Evolutionary conservation across 2,888 invertebrate species (phyloP).

Genomic region (Tinea pellionella): DNA sequence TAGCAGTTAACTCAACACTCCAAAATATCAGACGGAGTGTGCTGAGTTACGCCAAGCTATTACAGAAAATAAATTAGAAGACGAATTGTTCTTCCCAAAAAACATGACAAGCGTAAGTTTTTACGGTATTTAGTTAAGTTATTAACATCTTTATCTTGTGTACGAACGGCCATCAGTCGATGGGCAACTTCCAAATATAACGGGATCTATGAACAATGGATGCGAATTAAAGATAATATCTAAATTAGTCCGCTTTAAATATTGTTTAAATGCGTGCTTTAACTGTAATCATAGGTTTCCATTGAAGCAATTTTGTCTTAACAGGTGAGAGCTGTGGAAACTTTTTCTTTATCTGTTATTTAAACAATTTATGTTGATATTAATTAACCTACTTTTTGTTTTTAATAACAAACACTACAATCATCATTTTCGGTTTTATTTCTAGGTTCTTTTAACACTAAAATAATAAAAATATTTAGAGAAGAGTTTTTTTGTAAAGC

Average conservation of each 20-base stretch:
- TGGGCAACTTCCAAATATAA: conserved; percentile 9
- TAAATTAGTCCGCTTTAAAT: conserved; percentile 37
- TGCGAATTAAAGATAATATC: conserved; percentile 28
- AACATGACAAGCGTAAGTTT: conserved; percentile 12
- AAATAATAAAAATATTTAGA: too few relatives aligned
- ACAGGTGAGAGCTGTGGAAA: conserved; percentile 16
- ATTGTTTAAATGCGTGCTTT: conserved; percentile 29
- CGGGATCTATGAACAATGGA: conserved; percentile 27
- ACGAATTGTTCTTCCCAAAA: background rate
- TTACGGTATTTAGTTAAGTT: conserved; percentile 11
- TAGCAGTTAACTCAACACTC: too few relatives aligned
- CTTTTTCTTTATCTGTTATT: background rate
- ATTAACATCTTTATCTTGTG: conserved; percentile 12
- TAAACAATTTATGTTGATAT: conserved; percentile 4
- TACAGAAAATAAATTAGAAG: too few relatives aligned
- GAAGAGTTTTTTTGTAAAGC: too few relatives aligned
- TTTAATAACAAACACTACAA: background rate
- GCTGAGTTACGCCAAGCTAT: too few relatives aligned
- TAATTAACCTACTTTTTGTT: background rate
- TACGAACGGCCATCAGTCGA: background rate
- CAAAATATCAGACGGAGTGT: too few relatives aligned
- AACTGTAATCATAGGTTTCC: conserved; percentile 17
- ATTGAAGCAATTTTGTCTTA: conserved; percentile 12
- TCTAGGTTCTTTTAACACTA: too few relatives aligned
- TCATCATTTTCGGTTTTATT: too few relatives aligned